phyloP scores from a whole-genome alignment of 2,888 invertebrate genomes.

The Norana najaformis region DNA sequence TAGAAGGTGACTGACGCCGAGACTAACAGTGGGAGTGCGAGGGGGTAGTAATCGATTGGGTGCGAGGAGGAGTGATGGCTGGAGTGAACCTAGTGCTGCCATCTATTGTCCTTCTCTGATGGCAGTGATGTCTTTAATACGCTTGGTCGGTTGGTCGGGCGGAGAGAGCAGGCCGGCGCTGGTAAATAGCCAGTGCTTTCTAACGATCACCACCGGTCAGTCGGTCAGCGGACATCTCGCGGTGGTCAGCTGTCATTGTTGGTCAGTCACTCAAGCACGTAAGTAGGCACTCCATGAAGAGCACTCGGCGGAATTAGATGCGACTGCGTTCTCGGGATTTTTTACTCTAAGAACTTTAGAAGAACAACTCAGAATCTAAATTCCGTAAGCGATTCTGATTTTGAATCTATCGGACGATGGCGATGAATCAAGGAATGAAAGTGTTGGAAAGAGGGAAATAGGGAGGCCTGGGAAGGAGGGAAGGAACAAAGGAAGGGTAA shows the following conservation, averaged over 20 bases:
- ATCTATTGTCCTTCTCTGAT: not conserved
- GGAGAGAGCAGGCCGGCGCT: not conserved
- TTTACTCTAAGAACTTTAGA: not conserved
- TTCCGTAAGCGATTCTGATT: not conserved
- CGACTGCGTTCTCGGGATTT: not conserved
- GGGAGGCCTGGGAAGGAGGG: not conserved
- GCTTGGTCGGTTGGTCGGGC: not conserved
- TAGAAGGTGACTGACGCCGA: not conserved
- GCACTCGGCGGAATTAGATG: not conserved
- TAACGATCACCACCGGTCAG: not conserved
- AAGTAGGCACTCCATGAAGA: not conserved
- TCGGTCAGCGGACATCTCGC: not conserved
- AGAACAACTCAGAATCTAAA: not conserved
- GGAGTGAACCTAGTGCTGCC: not conserved
- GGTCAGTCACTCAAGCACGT: not conserved
- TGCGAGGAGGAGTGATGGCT: not conserved
- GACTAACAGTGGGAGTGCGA: not conserved
- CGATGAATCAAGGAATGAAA: too few relatives aligned
- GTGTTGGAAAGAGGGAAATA: not conserved
- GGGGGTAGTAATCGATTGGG: not conserved
- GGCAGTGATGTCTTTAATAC: not conserved
- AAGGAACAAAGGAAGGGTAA: not conserved
- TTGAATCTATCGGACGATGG: not conserved
- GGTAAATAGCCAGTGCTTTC: not conserved
- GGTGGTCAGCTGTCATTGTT: not conserved